Evolutionary conservation across 2,113 vertebrate species (phyloP).

Genomic region (Vireo altiloquus): DNA sequence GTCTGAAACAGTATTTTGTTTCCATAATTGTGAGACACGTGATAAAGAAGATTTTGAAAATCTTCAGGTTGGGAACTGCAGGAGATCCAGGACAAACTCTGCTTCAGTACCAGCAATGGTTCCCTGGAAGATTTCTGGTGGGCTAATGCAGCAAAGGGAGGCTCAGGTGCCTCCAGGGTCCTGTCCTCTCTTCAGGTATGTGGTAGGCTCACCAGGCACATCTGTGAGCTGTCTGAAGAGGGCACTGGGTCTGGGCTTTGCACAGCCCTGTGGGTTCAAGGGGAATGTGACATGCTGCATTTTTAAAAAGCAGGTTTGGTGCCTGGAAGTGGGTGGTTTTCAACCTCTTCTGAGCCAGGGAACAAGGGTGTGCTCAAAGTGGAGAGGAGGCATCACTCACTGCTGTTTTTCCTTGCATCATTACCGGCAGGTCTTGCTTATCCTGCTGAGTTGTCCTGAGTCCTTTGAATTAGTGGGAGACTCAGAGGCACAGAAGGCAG

Average conservation of each 20-base stretch:
- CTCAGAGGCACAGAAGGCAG: background rate
- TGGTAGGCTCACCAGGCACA: background rate
- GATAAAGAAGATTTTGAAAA: background rate
- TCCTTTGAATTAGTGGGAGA: background rate
- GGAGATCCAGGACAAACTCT: background rate
- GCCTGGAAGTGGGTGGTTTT: background rate
- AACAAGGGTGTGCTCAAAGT: background rate
- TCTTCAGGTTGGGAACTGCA: background rate
- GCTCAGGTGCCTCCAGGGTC: background rate
- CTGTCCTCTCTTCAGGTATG: background rate
- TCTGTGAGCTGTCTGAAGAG: background rate
- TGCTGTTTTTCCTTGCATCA: background rate
- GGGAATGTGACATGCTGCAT: background rate
- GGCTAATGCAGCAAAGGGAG: background rate
- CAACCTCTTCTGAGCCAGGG: background rate
- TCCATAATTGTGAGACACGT: background rate
- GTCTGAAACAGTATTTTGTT: background rate
- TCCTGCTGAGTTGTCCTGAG: background rate
- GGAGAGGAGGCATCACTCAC: background rate
- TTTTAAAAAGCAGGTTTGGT: background rate
- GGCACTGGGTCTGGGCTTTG: background rate
- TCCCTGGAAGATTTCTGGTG: background rate
- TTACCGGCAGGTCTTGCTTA: background rate
- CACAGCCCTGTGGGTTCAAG: background rate
- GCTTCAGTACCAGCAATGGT: accelerated